Percentiles rank a stretch among this genome's conserved stretches.
Evolutionary conservation across 2,113 vertebrate genomes (phyloP).

Genomic region (Tinamus guttatus): DNA sequence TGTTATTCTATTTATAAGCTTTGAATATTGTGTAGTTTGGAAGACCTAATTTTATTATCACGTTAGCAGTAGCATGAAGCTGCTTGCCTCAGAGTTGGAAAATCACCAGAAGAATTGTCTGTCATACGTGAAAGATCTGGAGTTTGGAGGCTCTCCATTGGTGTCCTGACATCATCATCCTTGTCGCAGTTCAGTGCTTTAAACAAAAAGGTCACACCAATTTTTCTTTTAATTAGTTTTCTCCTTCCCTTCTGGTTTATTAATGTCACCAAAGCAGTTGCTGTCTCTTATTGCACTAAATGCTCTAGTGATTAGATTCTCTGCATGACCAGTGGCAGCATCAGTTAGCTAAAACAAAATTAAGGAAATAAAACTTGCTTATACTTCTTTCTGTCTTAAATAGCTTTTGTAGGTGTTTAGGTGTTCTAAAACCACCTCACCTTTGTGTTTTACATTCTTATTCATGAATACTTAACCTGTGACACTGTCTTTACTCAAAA

Average conservation of each 20-base stretch:
- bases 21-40: not conserved
- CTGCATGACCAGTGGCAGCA: not conserved
- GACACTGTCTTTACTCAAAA: not conserved
- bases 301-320: not conserved
- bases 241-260: not conserved
- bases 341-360: not conserved
- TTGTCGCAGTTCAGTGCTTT: conserved; percentile 33
- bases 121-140: not conserved
- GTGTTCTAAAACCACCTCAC: not conserved
- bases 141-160: not conserved
- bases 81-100: not conserved
- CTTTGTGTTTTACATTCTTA: not conserved
- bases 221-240: conserved; percentile 6
- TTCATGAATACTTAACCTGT: conserved; percentile 14
- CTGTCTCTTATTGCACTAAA: not conserved
- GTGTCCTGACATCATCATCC: not conserved
- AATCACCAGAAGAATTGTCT: not conserved
- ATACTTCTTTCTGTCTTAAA: not conserved
- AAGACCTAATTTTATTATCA: not conserved
- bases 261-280: not conserved
- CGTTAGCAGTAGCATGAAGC: not conserved
- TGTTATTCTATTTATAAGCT: not conserved
- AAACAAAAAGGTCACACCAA: not conserved
- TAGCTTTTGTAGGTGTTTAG: not conserved
- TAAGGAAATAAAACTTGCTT: not conserved